phyloP scores from a whole-genome alignment of 2,797 vertebrate genomes.

The Micropoecilia bifurca region DNA sequence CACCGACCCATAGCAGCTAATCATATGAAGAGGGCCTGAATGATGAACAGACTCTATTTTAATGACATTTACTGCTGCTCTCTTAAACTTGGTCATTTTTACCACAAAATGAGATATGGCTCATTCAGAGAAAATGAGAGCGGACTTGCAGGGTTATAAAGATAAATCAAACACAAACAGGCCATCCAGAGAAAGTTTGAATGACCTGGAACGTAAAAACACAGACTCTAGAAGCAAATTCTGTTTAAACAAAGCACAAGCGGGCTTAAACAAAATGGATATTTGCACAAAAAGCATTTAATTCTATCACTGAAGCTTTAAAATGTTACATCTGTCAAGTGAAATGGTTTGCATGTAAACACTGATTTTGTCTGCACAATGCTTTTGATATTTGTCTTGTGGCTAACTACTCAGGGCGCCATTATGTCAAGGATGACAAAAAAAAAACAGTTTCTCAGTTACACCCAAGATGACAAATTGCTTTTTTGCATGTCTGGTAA shows the following conservation, averaged over 20 bases:
- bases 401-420: neutral
- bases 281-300: neutral
- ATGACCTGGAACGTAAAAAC: neutral
- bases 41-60: conserved; percentile 59
- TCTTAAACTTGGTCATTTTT: conserved; percentile 54
- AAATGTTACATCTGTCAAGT: neutral
- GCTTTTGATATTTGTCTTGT: neutral
- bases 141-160: conserved; percentile 26
- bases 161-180: conserved; percentile 41
- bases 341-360: neutral
- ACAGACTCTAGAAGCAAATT: neutral
- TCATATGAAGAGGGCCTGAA: conserved; percentile 68
- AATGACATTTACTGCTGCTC: conserved; percentile 56
- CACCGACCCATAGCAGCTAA: conserved; percentile 59
- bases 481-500: neutral
- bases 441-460: neutral
- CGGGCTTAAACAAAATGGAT: neutral
- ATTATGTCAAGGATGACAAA: neutral
- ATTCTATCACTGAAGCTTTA: neutral
- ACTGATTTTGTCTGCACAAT: neutral
- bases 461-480: neutral
- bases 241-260: neutral
- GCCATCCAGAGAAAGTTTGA: conserved; percentile 1
- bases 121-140: conserved; percentile 51
- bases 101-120: conserved; percentile 49